phyloP scores from a whole-genome alignment of 30 jellyfish, hydroid and myxozoan species.

The Hydractinia symbiolongicarpus region DNA sequence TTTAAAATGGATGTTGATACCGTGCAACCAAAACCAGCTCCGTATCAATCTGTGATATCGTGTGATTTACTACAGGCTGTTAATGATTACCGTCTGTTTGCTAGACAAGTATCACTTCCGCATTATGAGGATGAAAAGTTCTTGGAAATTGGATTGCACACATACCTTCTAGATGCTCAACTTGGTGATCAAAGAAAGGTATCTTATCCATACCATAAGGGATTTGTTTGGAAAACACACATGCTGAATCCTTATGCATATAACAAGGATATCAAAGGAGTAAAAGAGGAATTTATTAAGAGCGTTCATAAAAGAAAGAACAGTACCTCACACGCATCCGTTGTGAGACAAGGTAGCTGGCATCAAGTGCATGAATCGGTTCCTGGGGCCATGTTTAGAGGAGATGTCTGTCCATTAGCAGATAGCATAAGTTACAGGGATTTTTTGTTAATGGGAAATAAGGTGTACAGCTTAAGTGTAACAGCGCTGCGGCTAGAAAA shows the following conservation, averaged over 20 bases:
- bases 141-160: not conserved
- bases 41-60: slow-evolving; percentile 12
- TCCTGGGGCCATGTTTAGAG: slow-evolving; percentile 40
- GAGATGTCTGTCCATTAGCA: slow-evolving; percentile 19
- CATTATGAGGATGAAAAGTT: slow-evolving; percentile 29
- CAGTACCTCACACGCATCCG: not conserved
- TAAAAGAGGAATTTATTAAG: slow-evolving; percentile 9
- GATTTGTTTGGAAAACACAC: slow-evolving; percentile 40
- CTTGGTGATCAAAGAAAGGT: slow-evolving; percentile 16
- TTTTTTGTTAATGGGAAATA: not conserved
- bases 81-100: slow-evolving; percentile 17
- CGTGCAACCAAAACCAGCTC: not conserved
- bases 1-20: not conserved
- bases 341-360: no score
- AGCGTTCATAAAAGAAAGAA: not conserved
- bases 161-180: slow-evolving; percentile 18
- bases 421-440: not conserved
- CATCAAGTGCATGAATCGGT: not conserved
- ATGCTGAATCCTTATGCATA: slow-evolving; percentile 29
- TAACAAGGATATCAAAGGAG: slow-evolving; percentile 4
- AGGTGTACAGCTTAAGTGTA: slow-evolving; percentile 1
- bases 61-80: slow-evolving; percentile 20
- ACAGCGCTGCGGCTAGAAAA: slow-evolving; percentile 15
- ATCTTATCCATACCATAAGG: slow-evolving; percentile 33
- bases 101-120: slow-evolving; percentile 32